Conservation (phyloP, 53 echinoderm and acorn worm genomes). For the Holothuria leucospilota region DNA sequence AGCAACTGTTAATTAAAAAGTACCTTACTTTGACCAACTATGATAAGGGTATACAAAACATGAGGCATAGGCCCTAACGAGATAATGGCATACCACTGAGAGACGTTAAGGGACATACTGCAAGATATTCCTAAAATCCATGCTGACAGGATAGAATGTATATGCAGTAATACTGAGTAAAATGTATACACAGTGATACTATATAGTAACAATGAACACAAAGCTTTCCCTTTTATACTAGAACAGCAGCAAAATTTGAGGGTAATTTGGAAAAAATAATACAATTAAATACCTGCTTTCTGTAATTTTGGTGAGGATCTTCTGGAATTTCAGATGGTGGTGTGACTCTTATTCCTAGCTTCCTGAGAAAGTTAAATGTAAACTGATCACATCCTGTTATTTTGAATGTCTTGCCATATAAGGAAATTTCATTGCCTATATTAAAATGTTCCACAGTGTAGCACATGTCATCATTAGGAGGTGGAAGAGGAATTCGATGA, state of each 20-base stretch:
- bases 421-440: constrained; percentile 77
- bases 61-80: too few species aligned
- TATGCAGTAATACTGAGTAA: too few species aligned
- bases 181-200: too few species aligned
- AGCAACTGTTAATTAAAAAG: too few species aligned
- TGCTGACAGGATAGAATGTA: too few species aligned
- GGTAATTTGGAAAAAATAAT: neutral
- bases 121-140: too few species aligned
- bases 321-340: constrained; percentile 73
- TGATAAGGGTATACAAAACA: too few species aligned
- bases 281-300: constrained; percentile 77
- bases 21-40: too few species aligned
- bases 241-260: neutral
- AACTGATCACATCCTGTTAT: constrained; percentile 96
- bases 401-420: constrained; percentile 96
- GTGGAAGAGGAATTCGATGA: constrained; percentile 94
- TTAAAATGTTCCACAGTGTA: constrained; percentile 97
- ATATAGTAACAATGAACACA: too few species aligned
- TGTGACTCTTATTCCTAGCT: constrained; percentile 84
- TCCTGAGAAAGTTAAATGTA: constrained; percentile 93
- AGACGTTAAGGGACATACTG: too few species aligned
- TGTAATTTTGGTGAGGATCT: constrained; percentile 81
- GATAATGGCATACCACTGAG: too few species aligned
- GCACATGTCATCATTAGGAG: constrained; percentile 90
- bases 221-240: too few species aligned